phyloP scores from a whole-genome alignment of 2,888 invertebrate species.

The Spodoptera picta region DNA sequence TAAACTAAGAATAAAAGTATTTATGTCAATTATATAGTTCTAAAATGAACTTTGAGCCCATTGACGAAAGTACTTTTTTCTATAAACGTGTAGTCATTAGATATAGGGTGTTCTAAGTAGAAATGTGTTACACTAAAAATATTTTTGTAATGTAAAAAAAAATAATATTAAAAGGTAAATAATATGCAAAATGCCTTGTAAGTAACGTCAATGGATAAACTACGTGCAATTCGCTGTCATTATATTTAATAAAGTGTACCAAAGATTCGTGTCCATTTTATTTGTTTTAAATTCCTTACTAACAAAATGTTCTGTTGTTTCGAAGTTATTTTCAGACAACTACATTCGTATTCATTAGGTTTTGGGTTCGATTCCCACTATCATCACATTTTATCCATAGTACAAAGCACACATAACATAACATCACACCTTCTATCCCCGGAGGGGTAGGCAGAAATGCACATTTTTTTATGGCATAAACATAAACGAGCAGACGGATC shows the following conservation, averaged over 20 bases:
- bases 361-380: too few relatives aligned
- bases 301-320: too few relatives aligned
- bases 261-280: constrained; percentile 55
- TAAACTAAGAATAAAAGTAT: constrained; percentile 70
- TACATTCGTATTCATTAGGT: too few relatives aligned
- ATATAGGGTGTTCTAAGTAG: constrained; percentile 34
- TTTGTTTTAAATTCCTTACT: background rate
- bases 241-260: constrained; percentile 76
- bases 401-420: too few relatives aligned
- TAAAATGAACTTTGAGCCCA: constrained; percentile 80
- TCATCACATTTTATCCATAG: too few relatives aligned
- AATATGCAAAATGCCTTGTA: constrained; percentile 68
- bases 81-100: constrained; percentile 54
- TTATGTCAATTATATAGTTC: constrained; percentile 77
- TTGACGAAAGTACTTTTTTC: constrained; percentile 81
- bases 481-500: too few relatives aligned
- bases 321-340: too few relatives aligned
- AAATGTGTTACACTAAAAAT: constrained; percentile 44
- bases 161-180: constrained; percentile 53
- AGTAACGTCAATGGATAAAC: constrained; percentile 76
- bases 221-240: constrained; percentile 80
- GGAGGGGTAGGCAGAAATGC: too few relatives aligned
- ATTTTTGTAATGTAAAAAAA: constrained; percentile 59
- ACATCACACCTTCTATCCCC: too few relatives aligned
- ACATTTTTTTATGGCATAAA: too few relatives aligned